Evolutionary conservation across 2,888 invertebrate genomes (phyloP), one percentile per base, ranked within the genome.

Genomic region (Dioctria linearis): DNA sequence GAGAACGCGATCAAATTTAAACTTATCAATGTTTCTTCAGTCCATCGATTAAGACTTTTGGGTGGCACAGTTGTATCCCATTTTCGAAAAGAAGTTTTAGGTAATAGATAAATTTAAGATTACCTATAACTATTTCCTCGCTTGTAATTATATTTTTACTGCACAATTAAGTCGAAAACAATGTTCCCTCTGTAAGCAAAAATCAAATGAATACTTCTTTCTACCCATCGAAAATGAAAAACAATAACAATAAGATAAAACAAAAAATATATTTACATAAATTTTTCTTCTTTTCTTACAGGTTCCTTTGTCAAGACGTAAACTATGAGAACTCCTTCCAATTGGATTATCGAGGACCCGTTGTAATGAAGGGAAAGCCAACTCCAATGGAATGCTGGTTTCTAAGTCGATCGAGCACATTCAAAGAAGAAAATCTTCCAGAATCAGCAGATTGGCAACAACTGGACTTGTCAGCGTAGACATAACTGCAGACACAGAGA

Each of bases 371-470:
- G 89, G 97, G 97, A 71, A 96, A 96, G 88, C 94, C 96, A 3
- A 96, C 96, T 82, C 96, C 97, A 2, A 97, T 97, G 97, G 94
- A 96, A 87, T 96, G 96, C 37, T 97, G 96, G 95, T 95, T 96
- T 90, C 89, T 97, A 78, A 93, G 92, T 81, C 86, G 88, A 82
- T 87, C 73, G 49, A 57, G n/a, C 59, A 51, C 65, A 54, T 46
- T 37, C 39, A 76, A 66, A 42, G 66, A 66, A 11, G 66, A 43
- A 42, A n/a, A 43, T 43, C 5, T 11, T 5, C 66, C 66, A 66
- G 43, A 42, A 11, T 42, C 11, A 66, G 37, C 25, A 42, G 69
- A 43, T 4, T 59, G 59, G 59, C 59, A 75, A 37, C 57, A 75
- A 59, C 57, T 25, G 59, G 76, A 63, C 46, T 40, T n/a, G 42